A percentile compares a stretch with the other conserved stretches of the same genome.
Conservation (phyloP, 2,113 vertebrate genomes). For the Suncus etruscus region DNA sequence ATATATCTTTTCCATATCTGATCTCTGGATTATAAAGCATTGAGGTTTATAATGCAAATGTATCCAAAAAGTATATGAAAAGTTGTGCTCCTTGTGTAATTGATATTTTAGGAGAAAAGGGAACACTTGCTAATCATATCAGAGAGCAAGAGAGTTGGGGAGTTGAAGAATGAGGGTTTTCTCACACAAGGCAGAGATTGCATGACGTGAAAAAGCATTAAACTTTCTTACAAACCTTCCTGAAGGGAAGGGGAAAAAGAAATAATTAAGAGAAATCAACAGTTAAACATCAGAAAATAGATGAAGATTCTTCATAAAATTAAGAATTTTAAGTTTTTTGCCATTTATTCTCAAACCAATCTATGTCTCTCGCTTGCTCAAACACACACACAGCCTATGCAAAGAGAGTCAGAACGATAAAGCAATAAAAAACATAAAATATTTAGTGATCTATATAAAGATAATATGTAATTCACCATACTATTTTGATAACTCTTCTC, state of each 20-base stretch:
- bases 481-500: too few species aligned
- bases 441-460: too few species aligned
- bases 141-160: too few species aligned
- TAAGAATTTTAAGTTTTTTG: not conserved
- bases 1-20: not conserved
- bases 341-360: slow-evolving; percentile 19
- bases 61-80: not conserved
- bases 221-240: not conserved
- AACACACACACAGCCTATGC: too few species aligned
- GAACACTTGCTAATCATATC: too few species aligned
- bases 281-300: slow-evolving; percentile 19
- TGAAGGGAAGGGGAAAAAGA: too few species aligned
- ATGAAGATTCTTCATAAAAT: not conserved
- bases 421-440: not conserved
- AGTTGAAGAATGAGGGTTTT: too few species aligned
- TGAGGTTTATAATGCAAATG: not conserved
- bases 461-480: too few species aligned
- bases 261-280: too few species aligned
- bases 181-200: not conserved
- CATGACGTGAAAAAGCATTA: not conserved
- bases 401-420: too few species aligned
- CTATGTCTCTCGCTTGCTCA: too few species aligned
- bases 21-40: not conserved
- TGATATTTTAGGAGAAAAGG: not conserved
- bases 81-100: not conserved